Evolutionary conservation across 2,797 vertebrate species (phyloP), one percentile per base, ranked within the genome.

Genomic region (Platalea minor): DNA sequence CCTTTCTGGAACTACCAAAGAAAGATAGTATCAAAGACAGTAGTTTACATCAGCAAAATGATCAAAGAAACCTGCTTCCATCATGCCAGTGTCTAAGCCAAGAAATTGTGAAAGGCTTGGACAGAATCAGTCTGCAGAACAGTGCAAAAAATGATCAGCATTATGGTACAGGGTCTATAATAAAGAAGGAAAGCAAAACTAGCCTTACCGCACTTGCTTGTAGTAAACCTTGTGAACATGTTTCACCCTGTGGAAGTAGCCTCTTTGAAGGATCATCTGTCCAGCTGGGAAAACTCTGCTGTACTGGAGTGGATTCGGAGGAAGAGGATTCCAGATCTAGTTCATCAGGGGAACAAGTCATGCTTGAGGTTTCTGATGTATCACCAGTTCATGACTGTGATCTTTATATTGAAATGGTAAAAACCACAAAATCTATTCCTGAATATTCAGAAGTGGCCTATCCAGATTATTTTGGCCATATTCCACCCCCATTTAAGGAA

Each of bases 401-500:
- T 93, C 98, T 99, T 29, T 99, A 99, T 69, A 98, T 99, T 80
- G 99, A 99, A 96, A 98, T 99, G 98, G 98, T 99, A 92, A 99
- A 99, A 97, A 98, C 89, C 53, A 99, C 99, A 0, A 97, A 96
- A 69, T 99, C 99, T 56, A 98, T 99, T 61, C 99, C 99, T 9
- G 98, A 98, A 59, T 99, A 99, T 68, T 98, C 99, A 50, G 99
- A 99, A 95, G 99, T 99, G 93, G 99, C 99, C 65, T 99, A 99
- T 96, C 99, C 99, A 41, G 99, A 99, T 98, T 99, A 99, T 97
- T 99, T 99, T 97, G 99, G 99, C 48, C 99, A 99, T 75, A 97
- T 99, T 91, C 98, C 99, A 15, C 99, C 99, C 43, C 98, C 98
- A 28, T 99, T 99, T 96, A 98, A 98, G 74, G 99, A 99, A 70